Percentiles rank a stretch among this genome's conserved stretches.
These are phyloP conservation scores for Illadopsis cleaveri DNA, from an alignment of 2,113 vertebrate species.

Conservation along the genomic window DNA sequence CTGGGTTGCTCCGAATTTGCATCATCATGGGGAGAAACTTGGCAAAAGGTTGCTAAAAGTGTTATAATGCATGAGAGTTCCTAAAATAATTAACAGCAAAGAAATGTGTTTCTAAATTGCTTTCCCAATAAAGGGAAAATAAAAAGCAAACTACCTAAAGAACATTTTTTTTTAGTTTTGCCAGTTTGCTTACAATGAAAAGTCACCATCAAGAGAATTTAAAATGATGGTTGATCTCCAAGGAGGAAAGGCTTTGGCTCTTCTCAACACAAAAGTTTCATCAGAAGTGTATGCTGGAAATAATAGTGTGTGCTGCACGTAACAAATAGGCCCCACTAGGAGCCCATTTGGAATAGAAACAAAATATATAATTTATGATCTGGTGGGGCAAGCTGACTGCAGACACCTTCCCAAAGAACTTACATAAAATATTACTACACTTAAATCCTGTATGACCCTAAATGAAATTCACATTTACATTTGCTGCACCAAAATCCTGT, in stretches of 20 bases:
- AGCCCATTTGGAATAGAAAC: background rate
- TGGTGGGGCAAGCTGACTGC: background rate
- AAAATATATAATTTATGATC: background rate
- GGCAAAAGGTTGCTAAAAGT: background rate
- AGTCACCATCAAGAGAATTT: background rate
- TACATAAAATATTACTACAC: background rate
- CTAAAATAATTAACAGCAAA: background rate
- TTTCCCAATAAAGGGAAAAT: background rate
- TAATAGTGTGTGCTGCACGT: background rate
- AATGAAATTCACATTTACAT: background rate
- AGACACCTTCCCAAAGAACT: background rate
- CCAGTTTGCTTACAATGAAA: background rate
- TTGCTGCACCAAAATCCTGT: background rate
- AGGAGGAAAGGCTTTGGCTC: background rate
- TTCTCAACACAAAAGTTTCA: background rate
- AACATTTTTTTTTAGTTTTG: background rate
- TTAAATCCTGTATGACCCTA: background rate
- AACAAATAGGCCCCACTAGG: background rate
- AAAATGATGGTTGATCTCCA: background rate
- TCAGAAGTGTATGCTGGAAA: background rate
- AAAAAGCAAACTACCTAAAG: background rate
- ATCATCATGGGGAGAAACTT: background rate
- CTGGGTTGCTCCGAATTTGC: background rate
- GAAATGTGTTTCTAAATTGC: background rate
- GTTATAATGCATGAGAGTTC: accelerated